phyloP scores from a whole-genome alignment of 2,797 vertebrate genomes.

The Hipposideros larvatus region DNA sequence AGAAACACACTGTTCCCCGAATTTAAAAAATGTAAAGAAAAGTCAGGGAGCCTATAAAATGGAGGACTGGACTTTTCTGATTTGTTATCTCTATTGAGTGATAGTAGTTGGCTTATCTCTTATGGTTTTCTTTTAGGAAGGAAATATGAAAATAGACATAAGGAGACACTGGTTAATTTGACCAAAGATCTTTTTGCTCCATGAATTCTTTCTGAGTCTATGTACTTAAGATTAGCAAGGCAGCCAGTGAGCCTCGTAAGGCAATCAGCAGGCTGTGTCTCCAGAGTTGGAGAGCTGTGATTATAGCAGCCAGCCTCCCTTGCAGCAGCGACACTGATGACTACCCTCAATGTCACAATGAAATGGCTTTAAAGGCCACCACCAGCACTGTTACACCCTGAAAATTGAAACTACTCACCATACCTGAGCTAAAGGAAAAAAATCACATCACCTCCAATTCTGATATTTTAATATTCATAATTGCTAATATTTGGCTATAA shows the following conservation, averaged over 20 bases:
- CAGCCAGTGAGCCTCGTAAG: neutral
- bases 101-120: conserved; percentile 26
- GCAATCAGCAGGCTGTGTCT: neutral
- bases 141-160: conserved; percentile 9
- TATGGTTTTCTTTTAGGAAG: conserved; percentile 34
- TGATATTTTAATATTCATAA: conserved; percentile 28
- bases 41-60: neutral
- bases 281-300: neutral
- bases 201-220: neutral
- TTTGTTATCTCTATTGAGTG: neutral
- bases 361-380: neutral
- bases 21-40: neutral
- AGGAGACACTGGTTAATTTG: neutral
- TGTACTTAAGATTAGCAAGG: neutral
- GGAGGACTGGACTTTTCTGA: neutral
- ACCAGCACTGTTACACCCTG: neutral
- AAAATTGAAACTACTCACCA: neutral
- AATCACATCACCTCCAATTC: neutral
- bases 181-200: neutral
- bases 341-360: neutral
- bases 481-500: neutral
- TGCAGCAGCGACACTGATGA: neutral
- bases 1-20: too few relatives aligned
- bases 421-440: neutral
- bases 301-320: neutral